Conservation (phyloP, 2,113 vertebrate genomes). For the Glaucomys volans region DNA sequence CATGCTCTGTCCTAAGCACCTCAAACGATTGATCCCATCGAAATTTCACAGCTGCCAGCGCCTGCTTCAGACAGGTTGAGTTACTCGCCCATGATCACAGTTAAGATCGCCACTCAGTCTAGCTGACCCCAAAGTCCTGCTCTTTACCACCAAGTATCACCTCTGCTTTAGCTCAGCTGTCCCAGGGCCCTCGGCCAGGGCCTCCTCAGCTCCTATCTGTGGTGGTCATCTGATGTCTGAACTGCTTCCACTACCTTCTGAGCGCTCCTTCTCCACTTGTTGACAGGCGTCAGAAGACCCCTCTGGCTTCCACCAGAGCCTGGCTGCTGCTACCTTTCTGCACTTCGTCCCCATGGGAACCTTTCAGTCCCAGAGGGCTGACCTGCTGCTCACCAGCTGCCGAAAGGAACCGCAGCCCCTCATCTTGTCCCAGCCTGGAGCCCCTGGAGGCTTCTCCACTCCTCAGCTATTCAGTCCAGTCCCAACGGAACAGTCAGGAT, state of each 20-base stretch:
- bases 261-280: background rate
- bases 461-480: background rate
- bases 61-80: background rate
- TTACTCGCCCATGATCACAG: background rate
- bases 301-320: background rate
- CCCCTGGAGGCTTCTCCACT: background rate
- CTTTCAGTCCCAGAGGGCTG: background rate
- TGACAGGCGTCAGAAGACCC: background rate
- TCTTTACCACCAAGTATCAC: accelerated
- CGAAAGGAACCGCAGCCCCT: background rate
- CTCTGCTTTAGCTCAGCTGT: background rate
- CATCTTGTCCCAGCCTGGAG: background rate
- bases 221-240: background rate
- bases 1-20: background rate
- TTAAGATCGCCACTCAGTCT: background rate
- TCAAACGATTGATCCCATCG: accelerated
- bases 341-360: background rate
- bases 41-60: background rate
- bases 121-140: accelerated
- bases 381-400: background rate
- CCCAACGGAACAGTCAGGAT: background rate
- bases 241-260: background rate
- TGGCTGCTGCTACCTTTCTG: background rate
- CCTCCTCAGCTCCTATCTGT: background rate
- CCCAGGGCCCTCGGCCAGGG: background rate